Percentiles rank a stretch among this genome's conserved stretches.
phyloP scores from a whole-genome alignment of 2,888 invertebrate genomes.

The Diploptera punctata region DNA sequence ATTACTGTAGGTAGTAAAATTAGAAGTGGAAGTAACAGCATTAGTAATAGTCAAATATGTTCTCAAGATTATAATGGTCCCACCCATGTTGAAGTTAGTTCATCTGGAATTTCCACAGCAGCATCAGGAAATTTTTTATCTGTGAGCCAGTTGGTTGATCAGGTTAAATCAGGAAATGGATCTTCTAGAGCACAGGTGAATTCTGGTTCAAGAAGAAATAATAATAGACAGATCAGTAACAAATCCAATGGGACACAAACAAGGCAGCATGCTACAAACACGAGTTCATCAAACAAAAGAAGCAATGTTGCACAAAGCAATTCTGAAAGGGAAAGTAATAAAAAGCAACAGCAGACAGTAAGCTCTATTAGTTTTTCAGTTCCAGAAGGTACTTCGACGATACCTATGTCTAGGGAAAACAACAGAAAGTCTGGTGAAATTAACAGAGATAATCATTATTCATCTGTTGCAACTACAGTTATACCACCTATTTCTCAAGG shows the following conservation, averaged over 20 bases:
- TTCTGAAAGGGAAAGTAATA: background rate
- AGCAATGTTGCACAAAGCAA: background rate
- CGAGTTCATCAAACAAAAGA: background rate
- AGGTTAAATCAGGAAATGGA: conserved; percentile 26
- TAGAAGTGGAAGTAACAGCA: background rate
- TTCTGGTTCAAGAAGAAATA: background rate
- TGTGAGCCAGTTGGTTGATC: conserved; percentile 68
- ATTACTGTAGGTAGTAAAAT: background rate
- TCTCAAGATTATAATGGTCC: background rate
- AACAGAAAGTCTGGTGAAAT: conserved; percentile 4
- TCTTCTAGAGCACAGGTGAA: conserved; percentile 16
- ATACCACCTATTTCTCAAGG: conserved; percentile 14
- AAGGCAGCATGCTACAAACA: background rate
- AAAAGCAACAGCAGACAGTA: conserved; percentile 4
- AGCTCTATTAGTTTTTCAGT: background rate
- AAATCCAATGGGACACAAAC: background rate
- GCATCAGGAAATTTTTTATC: conserved; percentile 58
- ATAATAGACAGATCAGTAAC: conserved; percentile 15
- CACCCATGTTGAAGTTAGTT: background rate
- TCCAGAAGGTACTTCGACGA: background rate
- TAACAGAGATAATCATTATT: conserved; percentile 12
- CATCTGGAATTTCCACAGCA: background rate
- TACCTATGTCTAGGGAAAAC: background rate
- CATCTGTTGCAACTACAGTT: background rate
- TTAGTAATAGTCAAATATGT: background rate